A percentile compares a stretch with the other conserved stretches of the same genome.
Evolutionary conservation across 2,888 invertebrate genomes (phyloP).

Genomic region (Meganola albula): DNA sequence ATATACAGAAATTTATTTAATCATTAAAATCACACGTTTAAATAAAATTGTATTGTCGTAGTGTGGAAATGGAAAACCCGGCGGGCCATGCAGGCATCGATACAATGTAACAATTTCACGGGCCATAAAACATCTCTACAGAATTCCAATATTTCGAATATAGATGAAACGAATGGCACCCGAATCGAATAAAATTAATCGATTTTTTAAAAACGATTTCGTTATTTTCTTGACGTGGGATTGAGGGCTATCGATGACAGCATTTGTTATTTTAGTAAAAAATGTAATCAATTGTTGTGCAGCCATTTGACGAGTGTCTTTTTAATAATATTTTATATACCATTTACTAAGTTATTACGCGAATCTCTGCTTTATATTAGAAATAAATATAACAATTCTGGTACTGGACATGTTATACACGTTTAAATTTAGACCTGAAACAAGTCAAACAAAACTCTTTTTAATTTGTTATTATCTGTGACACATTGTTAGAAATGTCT

Average conservation of each 20-base stretch:
- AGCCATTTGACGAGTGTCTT: too few relatives aligned
- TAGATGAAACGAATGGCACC: constrained; percentile 59
- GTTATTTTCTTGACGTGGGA: constrained; percentile 58
- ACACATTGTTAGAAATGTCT: too few relatives aligned
- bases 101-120: constrained; percentile 72
- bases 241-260: constrained; percentile 49
- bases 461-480: too few relatives aligned
- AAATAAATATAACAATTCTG: too few relatives aligned
- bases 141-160: constrained; percentile 52
- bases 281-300: constrained; percentile 25
- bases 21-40: constrained; percentile 58
- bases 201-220: constrained; percentile 69
- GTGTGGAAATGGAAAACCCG: constrained; percentile 70
- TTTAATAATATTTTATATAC: too few relatives aligned
- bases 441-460: too few relatives aligned
- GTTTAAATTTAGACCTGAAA: too few relatives aligned
- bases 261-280: constrained; percentile 41
- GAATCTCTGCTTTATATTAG: too few relatives aligned
- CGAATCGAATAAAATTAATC: constrained; percentile 74
- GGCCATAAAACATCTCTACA: constrained; percentile 66
- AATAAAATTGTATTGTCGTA: constrained; percentile 62
- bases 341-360: too few relatives aligned
- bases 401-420: too few relatives aligned
- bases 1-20: constrained; percentile 36
- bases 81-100: constrained; percentile 46